Conservation (phyloP, 2,888 invertebrate genomes). For the Notodonta ziczac region DNA sequence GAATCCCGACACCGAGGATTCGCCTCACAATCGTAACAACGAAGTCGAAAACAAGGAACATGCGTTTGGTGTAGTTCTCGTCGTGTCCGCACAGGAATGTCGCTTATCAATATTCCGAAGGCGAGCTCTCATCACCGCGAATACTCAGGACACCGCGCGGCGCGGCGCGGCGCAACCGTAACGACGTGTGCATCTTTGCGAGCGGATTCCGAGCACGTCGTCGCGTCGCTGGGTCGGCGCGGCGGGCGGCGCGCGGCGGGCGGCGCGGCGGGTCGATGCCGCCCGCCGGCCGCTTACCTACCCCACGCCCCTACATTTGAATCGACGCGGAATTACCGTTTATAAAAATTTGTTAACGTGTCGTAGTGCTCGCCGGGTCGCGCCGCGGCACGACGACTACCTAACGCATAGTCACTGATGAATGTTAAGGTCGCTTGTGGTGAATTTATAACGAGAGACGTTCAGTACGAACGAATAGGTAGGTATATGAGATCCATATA, state of each 20-base stretch:
- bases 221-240: too few species aligned
- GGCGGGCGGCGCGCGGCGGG: not conserved
- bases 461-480: too few species aligned
- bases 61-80: not conserved
- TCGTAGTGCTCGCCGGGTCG: not conserved
- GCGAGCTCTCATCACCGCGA: slow-evolving; percentile 23
- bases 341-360: not conserved
- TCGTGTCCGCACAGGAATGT: slow-evolving; percentile 14
- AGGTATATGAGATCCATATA: too few species aligned
- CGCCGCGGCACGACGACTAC: slow-evolving; percentile 6
- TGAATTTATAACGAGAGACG: not conserved
- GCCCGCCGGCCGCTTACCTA: not conserved
- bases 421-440: not conserved
- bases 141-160: slow-evolving; percentile 8
- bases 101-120: slow-evolving; percentile 35
- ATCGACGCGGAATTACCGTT: slow-evolving; percentile 4
- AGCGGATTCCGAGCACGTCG: slow-evolving; percentile 20
- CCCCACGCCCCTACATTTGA: not conserved
- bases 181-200: not conserved
- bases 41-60: too few species aligned
- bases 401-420: not conserved
- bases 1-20: not conserved
- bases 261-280: not conserved
- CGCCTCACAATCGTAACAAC: too few species aligned
- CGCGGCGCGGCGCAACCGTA: too few species aligned